Evolutionary conservation across 2,113 vertebrate species (phyloP).

Genomic region (Castor canadensis): DNA sequence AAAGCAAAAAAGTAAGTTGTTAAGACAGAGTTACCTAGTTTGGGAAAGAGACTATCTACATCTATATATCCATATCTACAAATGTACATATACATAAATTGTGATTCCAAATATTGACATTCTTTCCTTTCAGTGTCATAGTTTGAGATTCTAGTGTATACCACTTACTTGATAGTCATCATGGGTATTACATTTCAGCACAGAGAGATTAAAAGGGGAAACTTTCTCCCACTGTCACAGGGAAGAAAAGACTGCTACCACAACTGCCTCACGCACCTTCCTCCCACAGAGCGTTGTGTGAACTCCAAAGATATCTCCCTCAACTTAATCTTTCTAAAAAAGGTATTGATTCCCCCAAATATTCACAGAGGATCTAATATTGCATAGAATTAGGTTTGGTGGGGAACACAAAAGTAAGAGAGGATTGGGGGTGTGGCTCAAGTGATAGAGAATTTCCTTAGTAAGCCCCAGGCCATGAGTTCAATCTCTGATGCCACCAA

Average conservation of each 20-base stretch:
- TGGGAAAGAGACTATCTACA: neutral
- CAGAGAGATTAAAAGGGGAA: neutral
- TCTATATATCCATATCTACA: too few relatives aligned
- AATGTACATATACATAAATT: too few relatives aligned
- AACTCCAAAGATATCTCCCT: neutral
- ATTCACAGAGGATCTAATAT: slow-evolving; percentile 20
- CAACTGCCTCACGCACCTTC: neutral
- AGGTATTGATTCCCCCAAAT: neutral
- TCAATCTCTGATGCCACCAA: too few relatives aligned
- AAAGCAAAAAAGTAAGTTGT: slow-evolving; percentile 1
- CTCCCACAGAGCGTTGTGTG: neutral
- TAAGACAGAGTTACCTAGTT: neutral
- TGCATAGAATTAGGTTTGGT: neutral
- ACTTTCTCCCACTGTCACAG: neutral
- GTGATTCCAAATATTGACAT: slow-evolving; percentile 16
- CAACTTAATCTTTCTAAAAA: slow-evolving; percentile 31
- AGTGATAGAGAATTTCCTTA: too few relatives aligned
- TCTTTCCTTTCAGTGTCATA: neutral
- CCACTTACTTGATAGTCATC: neutral
- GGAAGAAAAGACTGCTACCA: neutral
- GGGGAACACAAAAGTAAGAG: neutral
- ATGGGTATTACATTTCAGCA: neutral
- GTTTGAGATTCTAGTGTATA: neutral
- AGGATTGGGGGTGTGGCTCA: neutral
- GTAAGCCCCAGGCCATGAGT: too few relatives aligned